Evolutionary conservation across 2,113 vertebrate genomes (phyloP).

Genomic region (Halichoerus grypus): DNA sequence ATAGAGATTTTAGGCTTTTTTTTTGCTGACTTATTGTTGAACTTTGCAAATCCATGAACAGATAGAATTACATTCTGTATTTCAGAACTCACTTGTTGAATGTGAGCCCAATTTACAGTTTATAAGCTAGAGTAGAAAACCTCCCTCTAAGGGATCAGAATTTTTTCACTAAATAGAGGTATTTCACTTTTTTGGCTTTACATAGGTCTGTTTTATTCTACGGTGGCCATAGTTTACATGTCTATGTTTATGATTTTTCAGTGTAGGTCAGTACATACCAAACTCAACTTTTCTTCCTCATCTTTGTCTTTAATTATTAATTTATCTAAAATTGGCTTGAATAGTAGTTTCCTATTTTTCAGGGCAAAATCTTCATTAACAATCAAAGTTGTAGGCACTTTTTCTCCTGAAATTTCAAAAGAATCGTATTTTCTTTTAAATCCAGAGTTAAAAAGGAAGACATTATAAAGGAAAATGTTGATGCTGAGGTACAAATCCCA

Average conservation of each 20-base stretch:
- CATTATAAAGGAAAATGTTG: neutral
- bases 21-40: conserved; percentile 51
- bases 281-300: neutral
- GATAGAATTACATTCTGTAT: neutral
- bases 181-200: neutral
- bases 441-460: neutral
- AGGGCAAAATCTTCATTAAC: neutral
- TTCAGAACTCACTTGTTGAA: neutral
- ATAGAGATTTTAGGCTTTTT: neutral
- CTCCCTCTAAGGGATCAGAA: neutral
- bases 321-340: neutral
- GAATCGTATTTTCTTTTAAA: neutral
- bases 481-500: neutral
- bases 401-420: neutral
- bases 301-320: neutral
- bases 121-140: neutral
- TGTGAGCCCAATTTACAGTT: neutral
- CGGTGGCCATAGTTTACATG: neutral
- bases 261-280: neutral
- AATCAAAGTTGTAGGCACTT: neutral
- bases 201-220: neutral
- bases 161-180: neutral
- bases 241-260: neutral
- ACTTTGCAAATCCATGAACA: conserved; percentile 60
- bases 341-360: neutral